Percentiles rank a stretch among this genome's conserved stretches.
These are phyloP conservation scores for Yasuhikotakia modesta DNA, from an alignment of 2,797 vertebrate genomes.

Conservation along the genomic window DNA sequence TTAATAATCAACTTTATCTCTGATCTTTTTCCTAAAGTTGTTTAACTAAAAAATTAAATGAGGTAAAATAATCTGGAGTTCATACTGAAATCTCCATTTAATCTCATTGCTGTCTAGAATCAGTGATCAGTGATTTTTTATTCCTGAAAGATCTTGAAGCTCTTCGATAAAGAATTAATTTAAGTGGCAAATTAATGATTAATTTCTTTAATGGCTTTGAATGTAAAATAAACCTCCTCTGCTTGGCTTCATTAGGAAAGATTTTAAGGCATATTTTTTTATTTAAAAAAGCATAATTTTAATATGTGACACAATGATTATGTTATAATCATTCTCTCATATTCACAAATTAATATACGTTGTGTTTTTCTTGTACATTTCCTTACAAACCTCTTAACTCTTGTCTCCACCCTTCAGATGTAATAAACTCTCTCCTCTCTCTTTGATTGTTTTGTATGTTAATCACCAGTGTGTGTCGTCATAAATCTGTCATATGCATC, in stretches of 20 bases:
- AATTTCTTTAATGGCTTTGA: neutral
- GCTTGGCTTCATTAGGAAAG: neutral
- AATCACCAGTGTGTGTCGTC: conserved; percentile 32
- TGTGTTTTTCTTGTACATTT: neutral
- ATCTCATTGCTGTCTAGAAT: too few relatives aligned
- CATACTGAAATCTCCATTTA: too few relatives aligned
- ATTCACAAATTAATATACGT: neutral
- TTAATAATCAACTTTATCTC: too few relatives aligned
- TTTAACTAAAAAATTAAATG: too few relatives aligned
- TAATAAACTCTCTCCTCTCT: conserved; percentile 33
- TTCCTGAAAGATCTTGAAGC: too few relatives aligned
- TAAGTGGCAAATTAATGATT: neutral
- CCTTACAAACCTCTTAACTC: neutral
- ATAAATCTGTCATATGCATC: conserved; percentile 51
- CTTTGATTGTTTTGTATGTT: conserved; percentile 46
- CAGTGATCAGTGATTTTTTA: too few relatives aligned
- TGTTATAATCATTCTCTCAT: neutral
- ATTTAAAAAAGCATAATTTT: neutral
- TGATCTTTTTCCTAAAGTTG: too few relatives aligned
- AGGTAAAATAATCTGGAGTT: too few relatives aligned
- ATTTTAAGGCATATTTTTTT: neutral
- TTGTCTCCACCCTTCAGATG: neutral
- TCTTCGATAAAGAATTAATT: neutral
- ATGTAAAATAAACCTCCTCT: neutral
- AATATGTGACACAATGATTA: neutral